A percentile compares a stretch with the other conserved stretches of the same genome.
These are phyloP conservation scores for Spialia ferax DNA, from an alignment of 2,888 invertebrate genomes.

Conservation along the genomic window DNA sequence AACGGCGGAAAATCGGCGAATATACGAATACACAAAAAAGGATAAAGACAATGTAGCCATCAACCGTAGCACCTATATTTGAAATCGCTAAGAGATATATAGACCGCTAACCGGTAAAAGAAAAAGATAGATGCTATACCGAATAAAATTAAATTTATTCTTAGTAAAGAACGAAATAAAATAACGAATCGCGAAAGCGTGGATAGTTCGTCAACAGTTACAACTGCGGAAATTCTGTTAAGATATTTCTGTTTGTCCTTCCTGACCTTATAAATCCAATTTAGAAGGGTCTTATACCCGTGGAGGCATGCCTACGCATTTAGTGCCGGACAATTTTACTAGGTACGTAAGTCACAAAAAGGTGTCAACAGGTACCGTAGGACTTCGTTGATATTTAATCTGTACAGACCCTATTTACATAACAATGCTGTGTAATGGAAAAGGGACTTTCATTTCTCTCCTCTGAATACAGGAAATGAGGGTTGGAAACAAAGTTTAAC, in stretches of 20 bases:
- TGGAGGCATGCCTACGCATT: constrained; percentile 21
- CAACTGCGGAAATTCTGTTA: constrained; percentile 11
- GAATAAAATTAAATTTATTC: too few relatives aligned
- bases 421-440: constrained; percentile 37
- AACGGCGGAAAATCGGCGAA: too few relatives aligned
- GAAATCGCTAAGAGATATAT: too few relatives aligned
- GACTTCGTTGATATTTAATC: constrained; percentile 39
- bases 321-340: constrained; percentile 30
- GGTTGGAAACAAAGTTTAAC: constrained; percentile 10
- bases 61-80: too few relatives aligned
- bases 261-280: constrained; percentile 55
- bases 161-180: not conserved
- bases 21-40: too few relatives aligned
- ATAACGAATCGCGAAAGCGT: not conserved
- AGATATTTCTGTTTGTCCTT: constrained; percentile 24
- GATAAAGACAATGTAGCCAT: too few relatives aligned
- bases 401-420: constrained; percentile 35
- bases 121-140: too few relatives aligned
- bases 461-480: constrained; percentile 15
- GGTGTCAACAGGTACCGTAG: constrained; percentile 35
- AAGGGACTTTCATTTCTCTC: constrained; percentile 32
- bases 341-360: constrained; percentile 36
- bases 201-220: constrained; percentile 13
- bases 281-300: constrained; percentile 40
- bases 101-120: too few relatives aligned